phyloP scores from a whole-genome alignment of 2,888 invertebrate species.

The Odontomyia ornata region DNA sequence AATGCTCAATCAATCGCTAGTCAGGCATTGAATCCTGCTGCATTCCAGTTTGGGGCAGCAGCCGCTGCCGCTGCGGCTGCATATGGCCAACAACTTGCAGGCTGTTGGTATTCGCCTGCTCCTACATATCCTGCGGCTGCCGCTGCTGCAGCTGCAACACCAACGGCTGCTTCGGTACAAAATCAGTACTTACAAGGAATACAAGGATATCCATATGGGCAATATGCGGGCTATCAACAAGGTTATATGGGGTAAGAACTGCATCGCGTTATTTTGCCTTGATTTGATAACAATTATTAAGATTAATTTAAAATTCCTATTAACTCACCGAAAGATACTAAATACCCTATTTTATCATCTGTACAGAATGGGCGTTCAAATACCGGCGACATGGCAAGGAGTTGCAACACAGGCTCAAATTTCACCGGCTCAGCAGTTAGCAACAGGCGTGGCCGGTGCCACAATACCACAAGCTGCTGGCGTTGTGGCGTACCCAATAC shows the following conservation, averaged over 20 bases:
- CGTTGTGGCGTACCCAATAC: slow-evolving; percentile 89
- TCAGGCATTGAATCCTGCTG: slow-evolving; percentile 65
- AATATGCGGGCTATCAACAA: slow-evolving; percentile 89
- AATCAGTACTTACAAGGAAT: slow-evolving; percentile 88
- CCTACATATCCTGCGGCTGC: slow-evolving; percentile 71
- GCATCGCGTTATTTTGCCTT: too few species aligned
- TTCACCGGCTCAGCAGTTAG: slow-evolving; percentile 74
- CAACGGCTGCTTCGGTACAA: slow-evolving; percentile 77
- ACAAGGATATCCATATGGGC: slow-evolving; percentile 86
- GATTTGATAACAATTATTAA: too few species aligned
- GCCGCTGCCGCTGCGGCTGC: slow-evolving; percentile 66
- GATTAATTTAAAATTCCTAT: too few species aligned
- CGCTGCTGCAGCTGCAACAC: slow-evolving; percentile 69
- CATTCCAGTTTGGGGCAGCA: slow-evolving; percentile 68
- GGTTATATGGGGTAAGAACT: slow-evolving; percentile 92
- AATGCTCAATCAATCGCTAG: slow-evolving; percentile 78
- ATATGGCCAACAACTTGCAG: slow-evolving; percentile 83
- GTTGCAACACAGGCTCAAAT: slow-evolving; percentile 78
- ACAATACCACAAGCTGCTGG: slow-evolving; percentile 80
- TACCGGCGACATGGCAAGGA: slow-evolving; percentile 80
- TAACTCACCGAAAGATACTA: too few species aligned
- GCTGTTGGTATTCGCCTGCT: slow-evolving; percentile 90
- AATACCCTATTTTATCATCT: too few species aligned
- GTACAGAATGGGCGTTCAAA: slow-evolving; percentile 83
- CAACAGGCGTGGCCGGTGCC: slow-evolving; percentile 74